Evolutionary conservation across 2,113 vertebrate genomes (phyloP).

Genomic region (Poeciliopsis prolifica): DNA sequence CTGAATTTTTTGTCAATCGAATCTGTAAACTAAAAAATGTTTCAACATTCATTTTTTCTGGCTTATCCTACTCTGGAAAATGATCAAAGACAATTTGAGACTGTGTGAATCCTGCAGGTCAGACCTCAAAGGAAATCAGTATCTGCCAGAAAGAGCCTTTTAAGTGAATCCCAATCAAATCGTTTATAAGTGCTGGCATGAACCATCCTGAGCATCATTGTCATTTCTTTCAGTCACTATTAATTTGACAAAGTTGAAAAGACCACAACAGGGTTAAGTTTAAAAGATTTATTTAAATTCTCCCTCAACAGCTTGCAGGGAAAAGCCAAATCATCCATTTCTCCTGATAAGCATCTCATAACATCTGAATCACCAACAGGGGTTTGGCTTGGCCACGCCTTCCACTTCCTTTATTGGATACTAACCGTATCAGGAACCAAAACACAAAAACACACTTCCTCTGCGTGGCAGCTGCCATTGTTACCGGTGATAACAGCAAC

Average conservation of each 20-base stretch:
- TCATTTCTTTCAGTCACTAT: background rate
- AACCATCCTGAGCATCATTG: background rate
- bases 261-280: background rate
- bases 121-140: background rate
- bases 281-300: background rate
- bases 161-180: background rate
- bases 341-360: conserved; percentile 32
- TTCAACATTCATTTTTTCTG: background rate
- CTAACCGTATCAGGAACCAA: conserved; percentile 37
- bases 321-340: conserved; percentile 48
- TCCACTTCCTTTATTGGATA: conserved; percentile 29
- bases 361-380: conserved; percentile 39
- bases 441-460: conserved; percentile 33
- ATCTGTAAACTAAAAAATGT: background rate
- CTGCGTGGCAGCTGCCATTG: conserved; percentile 29
- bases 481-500: conserved; percentile 60
- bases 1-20: background rate
- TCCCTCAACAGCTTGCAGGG: conserved; percentile 13
- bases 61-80: background rate
- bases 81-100: background rate
- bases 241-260: background rate
- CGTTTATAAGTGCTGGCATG: background rate
- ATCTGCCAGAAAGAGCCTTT: background rate
- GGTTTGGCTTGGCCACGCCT: conserved; percentile 19
- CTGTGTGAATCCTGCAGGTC: background rate